Evolutionary conservation across 2,888 invertebrate genomes (phyloP).

Genomic region (Monochamus alternatus): DNA sequence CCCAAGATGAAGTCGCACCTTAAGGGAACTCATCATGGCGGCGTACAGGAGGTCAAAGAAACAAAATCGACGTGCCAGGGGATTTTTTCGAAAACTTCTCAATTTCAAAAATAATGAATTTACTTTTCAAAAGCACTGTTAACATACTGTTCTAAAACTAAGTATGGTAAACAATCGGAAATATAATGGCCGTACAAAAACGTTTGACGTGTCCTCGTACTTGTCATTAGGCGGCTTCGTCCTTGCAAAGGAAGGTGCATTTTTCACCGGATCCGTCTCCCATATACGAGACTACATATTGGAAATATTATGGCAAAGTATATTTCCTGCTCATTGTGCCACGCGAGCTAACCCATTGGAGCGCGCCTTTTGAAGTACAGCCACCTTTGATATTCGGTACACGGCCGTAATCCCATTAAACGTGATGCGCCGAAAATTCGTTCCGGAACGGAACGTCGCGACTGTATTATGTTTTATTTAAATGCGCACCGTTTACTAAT

Average conservation of each 20-base stretch:
- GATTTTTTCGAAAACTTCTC: too few species aligned
- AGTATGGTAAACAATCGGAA: too few species aligned
- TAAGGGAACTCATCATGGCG: too few species aligned
- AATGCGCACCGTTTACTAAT: constrained; percentile 7
- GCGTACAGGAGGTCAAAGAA: too few species aligned
- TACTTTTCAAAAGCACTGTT: too few species aligned
- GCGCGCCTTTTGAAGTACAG: constrained; percentile 4
- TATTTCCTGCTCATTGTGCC: constrained; percentile 26
- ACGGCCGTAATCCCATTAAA: constrained; percentile 13
- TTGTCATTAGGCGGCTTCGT: background rate
- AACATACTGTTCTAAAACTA: too few species aligned
- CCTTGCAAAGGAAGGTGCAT: background rate
- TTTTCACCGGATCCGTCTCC: constrained; percentile 5
- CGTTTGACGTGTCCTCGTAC: too few species aligned
- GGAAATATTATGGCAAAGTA: constrained; percentile 3
- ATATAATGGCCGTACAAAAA: too few species aligned
- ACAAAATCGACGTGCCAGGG: too few species aligned
- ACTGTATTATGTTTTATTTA: constrained; percentile 7
- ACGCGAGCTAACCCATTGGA: background rate
- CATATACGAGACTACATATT: constrained; percentile 1
- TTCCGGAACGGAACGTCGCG: constrained; percentile 5
- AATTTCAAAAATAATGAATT: too few species aligned
- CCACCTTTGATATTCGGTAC: constrained; percentile 15
- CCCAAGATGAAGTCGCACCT: too few species aligned
- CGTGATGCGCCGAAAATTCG: background rate